phyloP scores from a whole-genome alignment of 2,797 vertebrate genomes.

The Rhinogobio ventralis region DNA sequence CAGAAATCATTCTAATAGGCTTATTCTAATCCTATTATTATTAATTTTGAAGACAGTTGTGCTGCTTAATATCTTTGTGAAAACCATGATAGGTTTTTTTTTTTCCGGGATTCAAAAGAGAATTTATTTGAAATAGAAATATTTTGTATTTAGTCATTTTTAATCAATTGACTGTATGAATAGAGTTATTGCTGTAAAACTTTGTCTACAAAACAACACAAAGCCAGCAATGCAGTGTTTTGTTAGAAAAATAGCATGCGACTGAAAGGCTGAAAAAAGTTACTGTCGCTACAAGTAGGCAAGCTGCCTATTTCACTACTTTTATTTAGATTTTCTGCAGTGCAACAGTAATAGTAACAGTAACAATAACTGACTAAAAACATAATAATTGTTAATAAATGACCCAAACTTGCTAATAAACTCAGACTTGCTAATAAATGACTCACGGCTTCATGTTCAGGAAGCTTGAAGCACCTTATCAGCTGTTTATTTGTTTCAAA shows the following conservation, averaged over 20 bases:
- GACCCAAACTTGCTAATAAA: background rate
- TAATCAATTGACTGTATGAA: too few species aligned
- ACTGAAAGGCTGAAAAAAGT: too few species aligned
- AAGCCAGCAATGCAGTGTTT: background rate
- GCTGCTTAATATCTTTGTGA: too few species aligned
- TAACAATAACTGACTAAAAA: background rate
- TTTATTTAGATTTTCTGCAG: background rate
- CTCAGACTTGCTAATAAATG: background rate
- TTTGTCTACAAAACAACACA: background rate
- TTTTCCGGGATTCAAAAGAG: too few species aligned
- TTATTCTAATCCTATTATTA: too few species aligned
- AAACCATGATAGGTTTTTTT: too few species aligned
- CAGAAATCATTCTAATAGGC: background rate
- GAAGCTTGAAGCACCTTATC: conserved; percentile 32
- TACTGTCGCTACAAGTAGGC: background rate
- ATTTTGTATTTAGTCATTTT: too few species aligned
- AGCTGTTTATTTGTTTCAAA: conserved; percentile 30
- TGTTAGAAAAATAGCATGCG: too few species aligned
- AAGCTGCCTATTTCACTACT: background rate
- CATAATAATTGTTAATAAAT: background rate
- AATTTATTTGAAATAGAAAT: too few species aligned
- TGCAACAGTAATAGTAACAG: background rate
- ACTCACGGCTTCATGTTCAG: background rate
- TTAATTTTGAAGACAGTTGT: too few species aligned
- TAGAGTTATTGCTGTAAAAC: background rate